Percentiles rank a stretch among this genome's conserved stretches.
phyloP scores from a whole-genome alignment of 2,797 vertebrate genomes.

The Cheirogaleus major region DNA sequence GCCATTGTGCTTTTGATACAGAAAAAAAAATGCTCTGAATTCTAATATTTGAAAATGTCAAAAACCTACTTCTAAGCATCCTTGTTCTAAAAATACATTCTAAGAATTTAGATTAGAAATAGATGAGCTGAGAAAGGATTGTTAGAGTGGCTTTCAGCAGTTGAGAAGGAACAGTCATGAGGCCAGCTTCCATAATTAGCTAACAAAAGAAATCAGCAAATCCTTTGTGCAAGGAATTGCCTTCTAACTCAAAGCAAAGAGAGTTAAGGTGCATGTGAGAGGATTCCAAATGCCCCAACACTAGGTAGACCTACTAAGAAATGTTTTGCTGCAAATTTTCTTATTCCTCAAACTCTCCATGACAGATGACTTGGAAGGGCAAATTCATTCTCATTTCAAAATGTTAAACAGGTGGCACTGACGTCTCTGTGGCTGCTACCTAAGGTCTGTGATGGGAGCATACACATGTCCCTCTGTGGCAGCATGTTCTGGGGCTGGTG shows the following conservation, averaged over 20 bases:
- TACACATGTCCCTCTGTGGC: background rate
- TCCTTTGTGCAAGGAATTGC: background rate
- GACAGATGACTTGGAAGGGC: background rate
- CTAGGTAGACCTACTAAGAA: background rate
- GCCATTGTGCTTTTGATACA: constrained; percentile 61
- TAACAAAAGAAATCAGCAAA: background rate
- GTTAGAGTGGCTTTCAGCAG: background rate
- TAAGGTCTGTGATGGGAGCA: background rate
- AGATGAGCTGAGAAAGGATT: background rate
- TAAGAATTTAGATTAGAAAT: constrained; percentile 55
- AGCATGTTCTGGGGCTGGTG: background rate
- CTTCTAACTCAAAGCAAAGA: background rate
- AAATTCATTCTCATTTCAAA: background rate
- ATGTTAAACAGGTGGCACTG: background rate
- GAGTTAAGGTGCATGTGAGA: background rate
- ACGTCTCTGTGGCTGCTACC: background rate
- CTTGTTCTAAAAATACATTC: constrained; percentile 62
- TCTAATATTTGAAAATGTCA: constrained; percentile 72
- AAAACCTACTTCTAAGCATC: constrained; percentile 68
- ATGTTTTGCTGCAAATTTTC: background rate
- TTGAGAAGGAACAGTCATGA: background rate
- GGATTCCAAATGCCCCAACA: background rate
- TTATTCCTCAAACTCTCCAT: background rate
- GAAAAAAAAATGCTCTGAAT: constrained; percentile 26
- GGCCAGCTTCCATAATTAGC: constrained; percentile 25